Evolutionary conservation across 2,888 invertebrate species (phyloP).

Genomic region (Lepidocyrtoides sp.): DNA sequence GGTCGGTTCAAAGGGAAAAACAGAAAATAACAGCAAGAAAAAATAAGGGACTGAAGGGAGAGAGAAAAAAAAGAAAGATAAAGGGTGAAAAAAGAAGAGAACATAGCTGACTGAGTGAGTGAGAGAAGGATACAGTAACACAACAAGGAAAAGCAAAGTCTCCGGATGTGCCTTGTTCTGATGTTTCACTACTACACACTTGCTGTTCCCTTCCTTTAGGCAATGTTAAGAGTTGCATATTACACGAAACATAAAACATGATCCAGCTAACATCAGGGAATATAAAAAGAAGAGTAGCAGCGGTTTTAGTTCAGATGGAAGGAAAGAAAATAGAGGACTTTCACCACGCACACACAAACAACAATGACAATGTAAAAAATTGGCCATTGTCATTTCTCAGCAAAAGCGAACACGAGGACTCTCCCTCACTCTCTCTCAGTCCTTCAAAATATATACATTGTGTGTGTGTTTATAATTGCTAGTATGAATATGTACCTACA

Average conservation of each 20-base stretch:
- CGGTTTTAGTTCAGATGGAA: not conserved
- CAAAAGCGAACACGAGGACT: slow-evolving; percentile 49
- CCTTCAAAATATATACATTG: not conserved
- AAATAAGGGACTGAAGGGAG: not conserved
- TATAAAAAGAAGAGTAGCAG: slow-evolving; percentile 21
- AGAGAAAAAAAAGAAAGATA: not conserved
- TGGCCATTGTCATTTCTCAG: slow-evolving; percentile 64
- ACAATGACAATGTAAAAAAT: slow-evolving; percentile 16
- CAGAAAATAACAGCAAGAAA: slow-evolving; percentile 17
- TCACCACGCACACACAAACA: not conserved
- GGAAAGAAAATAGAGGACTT: slow-evolving; percentile 35
- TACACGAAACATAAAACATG: slow-evolving; percentile 71
- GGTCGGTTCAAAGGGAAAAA: slow-evolving; percentile 35
- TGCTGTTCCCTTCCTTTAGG: slow-evolving; percentile 50
- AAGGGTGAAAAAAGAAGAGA: not conserved
- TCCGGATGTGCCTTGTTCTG: slow-evolving; percentile 41
- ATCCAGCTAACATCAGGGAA: slow-evolving; percentile 62
- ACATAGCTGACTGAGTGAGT: not conserved
- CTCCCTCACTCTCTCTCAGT: not conserved
- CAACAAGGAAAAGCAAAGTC: slow-evolving; percentile 12
- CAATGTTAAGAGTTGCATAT: slow-evolving; percentile 53
- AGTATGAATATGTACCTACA: not conserved
- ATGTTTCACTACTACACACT: not conserved
- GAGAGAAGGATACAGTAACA: slow-evolving; percentile 4
- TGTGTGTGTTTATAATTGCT: not conserved